These are phyloP conservation scores for Ptilonorhynchus violaceus DNA, from an alignment of 2,113 vertebrate species.

Conservation along the genomic window DNA sequence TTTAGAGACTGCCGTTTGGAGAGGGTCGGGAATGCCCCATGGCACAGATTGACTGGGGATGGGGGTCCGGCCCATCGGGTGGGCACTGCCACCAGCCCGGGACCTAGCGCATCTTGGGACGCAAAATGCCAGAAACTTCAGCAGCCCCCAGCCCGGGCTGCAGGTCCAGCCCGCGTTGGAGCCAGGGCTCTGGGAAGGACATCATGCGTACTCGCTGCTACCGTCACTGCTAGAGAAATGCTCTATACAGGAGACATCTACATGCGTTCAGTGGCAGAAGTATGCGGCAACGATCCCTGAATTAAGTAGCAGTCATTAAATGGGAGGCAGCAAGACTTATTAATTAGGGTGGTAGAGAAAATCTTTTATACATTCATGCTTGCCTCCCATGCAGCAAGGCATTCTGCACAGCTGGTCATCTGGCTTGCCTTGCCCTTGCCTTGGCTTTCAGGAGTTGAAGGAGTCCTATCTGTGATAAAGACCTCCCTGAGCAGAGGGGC, in stretches of 20 bases:
- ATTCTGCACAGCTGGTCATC: background rate
- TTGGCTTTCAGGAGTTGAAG: background rate
- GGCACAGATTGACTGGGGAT: rapidly evolving
- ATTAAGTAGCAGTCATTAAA: background rate
- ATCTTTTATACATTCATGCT: background rate
- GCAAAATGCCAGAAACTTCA: background rate
- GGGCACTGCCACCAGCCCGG: background rate
- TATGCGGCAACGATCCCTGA: background rate
- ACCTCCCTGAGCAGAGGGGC: background rate
- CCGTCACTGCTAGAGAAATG: background rate
- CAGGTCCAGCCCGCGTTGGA: background rate
- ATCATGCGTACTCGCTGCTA: background rate
- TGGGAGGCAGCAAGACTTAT: background rate
- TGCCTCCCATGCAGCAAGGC: background rate
- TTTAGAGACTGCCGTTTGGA: rapidly evolving
- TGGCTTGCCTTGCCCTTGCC: background rate
- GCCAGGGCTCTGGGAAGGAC: background rate
- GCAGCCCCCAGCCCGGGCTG: background rate
- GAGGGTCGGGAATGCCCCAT: too few relatives aligned
- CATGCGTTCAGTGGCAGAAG: background rate
- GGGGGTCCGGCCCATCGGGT: background rate
- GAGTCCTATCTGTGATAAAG: background rate
- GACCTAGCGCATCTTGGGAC: background rate
- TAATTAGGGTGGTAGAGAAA: background rate
- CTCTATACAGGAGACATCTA: background rate